Percentiles rank a stretch among this genome's conserved stretches.
Evolutionary conservation across 2,113 vertebrate species (phyloP).

Genomic region (Pachyramphus minor): DNA sequence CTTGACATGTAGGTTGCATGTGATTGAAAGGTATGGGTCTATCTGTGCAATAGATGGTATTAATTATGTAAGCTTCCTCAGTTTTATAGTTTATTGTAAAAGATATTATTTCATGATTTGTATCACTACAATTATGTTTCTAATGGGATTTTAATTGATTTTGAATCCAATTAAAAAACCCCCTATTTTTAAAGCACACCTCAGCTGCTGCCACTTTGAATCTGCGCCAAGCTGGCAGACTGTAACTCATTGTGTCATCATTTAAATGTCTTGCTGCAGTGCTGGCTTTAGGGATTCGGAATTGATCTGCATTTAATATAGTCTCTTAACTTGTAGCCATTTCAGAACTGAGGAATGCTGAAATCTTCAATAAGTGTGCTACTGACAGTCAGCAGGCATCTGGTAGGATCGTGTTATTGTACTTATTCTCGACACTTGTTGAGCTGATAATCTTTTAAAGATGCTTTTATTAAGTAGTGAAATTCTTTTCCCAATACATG

Average conservation of each 20-base stretch:
- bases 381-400: not conserved
- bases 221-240: conserved; percentile 37
- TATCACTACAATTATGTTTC: conserved; percentile 71
- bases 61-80: conserved; percentile 60
- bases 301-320: conserved; percentile 50
- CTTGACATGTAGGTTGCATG: not conserved
- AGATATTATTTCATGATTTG: conserved; percentile 72
- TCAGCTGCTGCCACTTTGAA: conserved; percentile 61
- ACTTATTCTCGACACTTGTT: not conserved
- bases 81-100: conserved; percentile 70
- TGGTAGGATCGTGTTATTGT: not conserved
- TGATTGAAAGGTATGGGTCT: not conserved
- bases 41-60: not conserved
- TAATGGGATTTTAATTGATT: conserved; percentile 79
- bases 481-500: not conserved
- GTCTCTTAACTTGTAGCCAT: not conserved
- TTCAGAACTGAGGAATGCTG: not conserved
- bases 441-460: not conserved
- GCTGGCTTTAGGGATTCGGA: conserved; percentile 19
- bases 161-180: conserved; percentile 69
- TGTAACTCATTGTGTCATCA: conserved; percentile 45
- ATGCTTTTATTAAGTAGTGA: not conserved
- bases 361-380: not conserved
- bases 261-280: conserved; percentile 45
- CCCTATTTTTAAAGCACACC: conserved; percentile 70